Evolutionary conservation across 2,113 vertebrate species (phyloP).

Genomic region (Sigmodon hispidus): DNA sequence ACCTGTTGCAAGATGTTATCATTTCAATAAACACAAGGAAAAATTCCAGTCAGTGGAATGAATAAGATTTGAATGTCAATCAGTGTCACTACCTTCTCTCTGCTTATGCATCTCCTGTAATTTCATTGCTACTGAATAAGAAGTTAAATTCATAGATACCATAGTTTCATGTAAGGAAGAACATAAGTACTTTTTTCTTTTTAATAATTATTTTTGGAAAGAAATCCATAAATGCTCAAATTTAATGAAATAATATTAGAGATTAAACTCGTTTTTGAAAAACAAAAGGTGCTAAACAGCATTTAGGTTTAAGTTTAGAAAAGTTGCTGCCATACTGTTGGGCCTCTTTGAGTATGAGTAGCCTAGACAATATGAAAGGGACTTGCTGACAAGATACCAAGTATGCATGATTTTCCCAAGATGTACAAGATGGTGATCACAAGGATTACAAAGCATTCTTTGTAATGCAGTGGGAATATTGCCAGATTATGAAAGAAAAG

Average conservation of each 20-base stretch:
- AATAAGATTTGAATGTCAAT: neutral
- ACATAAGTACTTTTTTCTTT: slow-evolving; percentile 10
- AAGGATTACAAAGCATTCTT: neutral
- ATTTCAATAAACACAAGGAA: slow-evolving; percentile 39
- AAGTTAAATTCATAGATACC: neutral
- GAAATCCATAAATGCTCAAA: neutral
- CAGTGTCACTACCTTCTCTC: neutral
- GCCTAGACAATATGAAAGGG: neutral
- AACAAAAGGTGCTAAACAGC: neutral
- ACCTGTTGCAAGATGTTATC: neutral
- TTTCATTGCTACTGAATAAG: neutral
- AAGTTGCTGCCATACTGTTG: neutral
- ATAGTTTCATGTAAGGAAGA: neutral
- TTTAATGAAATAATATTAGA: slow-evolving; percentile 52
- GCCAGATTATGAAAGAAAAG: neutral
- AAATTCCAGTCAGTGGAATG: neutral
- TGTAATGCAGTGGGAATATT: neutral
- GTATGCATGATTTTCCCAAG: neutral
- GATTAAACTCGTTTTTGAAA: slow-evolving; percentile 17
- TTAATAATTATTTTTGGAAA: neutral
- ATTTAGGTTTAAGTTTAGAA: slow-evolving; percentile 14
- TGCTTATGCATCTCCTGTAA: neutral
- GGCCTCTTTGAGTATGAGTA: neutral
- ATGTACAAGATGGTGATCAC: neutral
- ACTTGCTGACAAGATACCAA: neutral